Percentiles rank a stretch among this genome's conserved stretches.
Evolutionary conservation across 2,113 vertebrate genomes (phyloP).

Genomic region (Podilymbus podiceps): DNA sequence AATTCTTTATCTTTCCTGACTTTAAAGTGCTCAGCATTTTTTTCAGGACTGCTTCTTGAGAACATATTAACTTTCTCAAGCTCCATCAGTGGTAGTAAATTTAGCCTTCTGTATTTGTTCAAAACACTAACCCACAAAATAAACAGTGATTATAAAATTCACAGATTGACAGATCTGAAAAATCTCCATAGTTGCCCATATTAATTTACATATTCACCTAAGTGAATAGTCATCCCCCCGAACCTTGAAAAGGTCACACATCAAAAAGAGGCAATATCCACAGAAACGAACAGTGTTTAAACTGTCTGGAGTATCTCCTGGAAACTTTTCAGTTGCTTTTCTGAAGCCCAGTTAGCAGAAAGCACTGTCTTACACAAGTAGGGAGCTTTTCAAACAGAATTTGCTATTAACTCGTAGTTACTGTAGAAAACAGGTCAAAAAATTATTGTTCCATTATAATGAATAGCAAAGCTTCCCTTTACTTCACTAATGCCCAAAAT

Average conservation of each 20-base stretch:
- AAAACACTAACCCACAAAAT: neutral
- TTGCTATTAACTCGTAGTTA: neutral
- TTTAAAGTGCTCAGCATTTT: neutral
- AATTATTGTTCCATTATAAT: neutral
- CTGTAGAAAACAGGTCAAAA: neutral
- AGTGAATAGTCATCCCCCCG: neutral
- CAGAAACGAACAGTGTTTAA: neutral
- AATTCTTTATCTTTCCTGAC: neutral
- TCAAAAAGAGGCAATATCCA: neutral
- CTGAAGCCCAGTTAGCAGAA: neutral
- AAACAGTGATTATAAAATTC: neutral
- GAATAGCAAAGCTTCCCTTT: neutral
- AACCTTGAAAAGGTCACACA: neutral
- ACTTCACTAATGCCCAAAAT: neutral
- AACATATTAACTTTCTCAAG: accelerated
- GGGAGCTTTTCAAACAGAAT: neutral
- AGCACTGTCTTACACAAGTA: neutral
- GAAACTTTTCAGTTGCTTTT: neutral
- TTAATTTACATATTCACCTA: neutral
- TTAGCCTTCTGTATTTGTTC: neutral
- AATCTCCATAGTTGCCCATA: neutral
- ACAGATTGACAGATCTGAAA: neutral
- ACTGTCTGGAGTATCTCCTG: neutral
- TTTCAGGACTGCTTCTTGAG: neutral
- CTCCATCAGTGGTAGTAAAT: neutral